Percentiles rank a stretch among this genome's conserved stretches.
phyloP scores from a whole-genome alignment of 2,888 invertebrate species.

The Scaeva pyrastri region DNA sequence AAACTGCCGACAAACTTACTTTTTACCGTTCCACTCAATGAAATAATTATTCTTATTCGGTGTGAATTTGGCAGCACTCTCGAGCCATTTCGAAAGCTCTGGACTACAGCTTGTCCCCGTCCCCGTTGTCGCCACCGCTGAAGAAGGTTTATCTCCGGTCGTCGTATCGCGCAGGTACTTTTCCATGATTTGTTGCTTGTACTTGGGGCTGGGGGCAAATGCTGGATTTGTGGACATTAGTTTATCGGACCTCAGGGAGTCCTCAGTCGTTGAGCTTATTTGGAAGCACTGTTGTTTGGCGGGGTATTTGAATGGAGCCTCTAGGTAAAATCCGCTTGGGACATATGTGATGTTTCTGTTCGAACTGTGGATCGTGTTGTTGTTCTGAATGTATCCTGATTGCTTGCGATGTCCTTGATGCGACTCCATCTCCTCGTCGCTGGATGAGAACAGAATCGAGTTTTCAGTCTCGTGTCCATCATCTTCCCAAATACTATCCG shows the following conservation, averaged over 20 bases:
- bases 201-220: constrained; percentile 82
- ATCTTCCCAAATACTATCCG: constrained; percentile 92
- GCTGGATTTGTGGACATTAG: constrained; percentile 74
- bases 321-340: constrained; percentile 62
- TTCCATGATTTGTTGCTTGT: constrained; percentile 87
- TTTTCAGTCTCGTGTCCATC: constrained; percentile 81
- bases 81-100: constrained; percentile 90
- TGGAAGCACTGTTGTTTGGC: constrained; percentile 81
- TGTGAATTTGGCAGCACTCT: constrained; percentile 90
- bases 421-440: constrained; percentile 73
- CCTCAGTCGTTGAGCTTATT: constrained; percentile 81
- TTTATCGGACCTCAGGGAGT: constrained; percentile 81
- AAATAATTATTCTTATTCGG: constrained; percentile 90
- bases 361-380: constrained; percentile 42
- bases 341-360: constrained; percentile 58
- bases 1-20: constrained; percentile 71
- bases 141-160: constrained; percentile 39
- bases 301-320: constrained; percentile 42
- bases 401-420: constrained; percentile 18
- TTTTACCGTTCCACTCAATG: constrained; percentile 86
- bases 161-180: constrained; percentile 85
- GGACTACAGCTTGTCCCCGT: constrained; percentile 84
- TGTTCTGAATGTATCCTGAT: constrained; percentile 20
- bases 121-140: constrained; percentile 64
- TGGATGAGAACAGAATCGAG: constrained; percentile 53